A percentile compares a stretch with the other conserved stretches of the same genome.
These are phyloP conservation scores for Dermolepida albohirtum DNA, from an alignment of 2,888 invertebrate species.

Conservation along the genomic window DNA sequence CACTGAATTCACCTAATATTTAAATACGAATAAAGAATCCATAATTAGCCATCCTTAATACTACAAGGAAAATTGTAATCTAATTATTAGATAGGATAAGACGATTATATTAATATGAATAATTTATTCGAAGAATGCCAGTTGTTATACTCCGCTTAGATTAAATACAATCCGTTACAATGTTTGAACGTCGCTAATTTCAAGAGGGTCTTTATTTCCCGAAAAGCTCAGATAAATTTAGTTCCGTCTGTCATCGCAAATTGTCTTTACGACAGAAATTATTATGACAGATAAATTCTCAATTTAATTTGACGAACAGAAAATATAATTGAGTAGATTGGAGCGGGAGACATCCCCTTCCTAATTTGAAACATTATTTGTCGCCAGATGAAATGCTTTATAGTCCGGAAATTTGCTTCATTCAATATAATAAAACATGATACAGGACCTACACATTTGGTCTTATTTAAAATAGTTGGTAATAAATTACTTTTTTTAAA, in stretches of 20 bases:
- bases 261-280: constrained; percentile 29
- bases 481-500: neutral
- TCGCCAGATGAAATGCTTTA: constrained; percentile 28
- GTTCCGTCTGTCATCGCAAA: constrained; percentile 32
- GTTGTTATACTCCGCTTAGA: neutral
- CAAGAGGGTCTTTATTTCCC: neutral
- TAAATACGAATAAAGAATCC: too few species aligned
- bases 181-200: constrained; percentile 19
- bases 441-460: constrained; percentile 11
- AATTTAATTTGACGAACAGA: constrained; percentile 52
- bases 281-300: constrained; percentile 46
- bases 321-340: constrained; percentile 57
- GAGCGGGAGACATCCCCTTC: constrained; percentile 45
- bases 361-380: constrained; percentile 17
- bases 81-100: too few species aligned
- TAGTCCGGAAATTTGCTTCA: constrained; percentile 32
- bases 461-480: neutral
- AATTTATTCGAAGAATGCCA: constrained; percentile 15
- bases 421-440: constrained; percentile 24
- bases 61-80: too few species aligned
- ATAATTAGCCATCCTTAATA: too few species aligned
- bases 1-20: too few species aligned
- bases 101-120: constrained; percentile 17
- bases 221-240: constrained; percentile 15
- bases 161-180: constrained; percentile 12